phyloP scores from a whole-genome alignment of 2,888 invertebrate species.

The Thecocarcelia acutangulata region DNA sequence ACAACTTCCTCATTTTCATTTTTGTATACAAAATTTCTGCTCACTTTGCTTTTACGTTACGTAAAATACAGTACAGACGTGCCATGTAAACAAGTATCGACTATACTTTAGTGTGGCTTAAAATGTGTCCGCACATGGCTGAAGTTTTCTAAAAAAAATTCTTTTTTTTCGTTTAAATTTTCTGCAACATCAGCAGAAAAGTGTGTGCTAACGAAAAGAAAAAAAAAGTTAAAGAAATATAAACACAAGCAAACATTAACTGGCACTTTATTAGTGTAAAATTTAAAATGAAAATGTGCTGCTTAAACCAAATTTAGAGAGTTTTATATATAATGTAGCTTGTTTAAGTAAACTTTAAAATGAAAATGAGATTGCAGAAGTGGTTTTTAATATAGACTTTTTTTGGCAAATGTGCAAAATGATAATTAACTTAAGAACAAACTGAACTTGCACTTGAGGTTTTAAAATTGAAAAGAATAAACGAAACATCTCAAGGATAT shows the following conservation, averaged over 20 bases:
- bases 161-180: constrained; percentile 15
- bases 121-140: constrained; percentile 23
- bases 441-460: no score
- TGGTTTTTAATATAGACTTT: no score
- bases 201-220: constrained; percentile 10
- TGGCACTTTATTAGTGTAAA: constrained; percentile 18
- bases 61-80: background rate
- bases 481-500: no score
- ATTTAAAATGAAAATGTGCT: constrained; percentile 21
- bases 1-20: no score
- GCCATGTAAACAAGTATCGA: background rate
- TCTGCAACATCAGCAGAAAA: constrained; percentile 38
- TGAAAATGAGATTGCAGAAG: background rate
- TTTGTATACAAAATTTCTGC: constrained; percentile 5
- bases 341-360: constrained; percentile 12
- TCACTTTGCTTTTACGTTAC: background rate
- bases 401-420: no score
- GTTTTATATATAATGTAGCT: background rate
- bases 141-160: constrained; percentile 7
- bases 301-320: background rate
- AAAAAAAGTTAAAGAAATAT: background rate
- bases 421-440: no score
- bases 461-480: no score
- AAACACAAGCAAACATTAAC: background rate
- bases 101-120: constrained; percentile 5